Evolutionary conservation across 2,797 vertebrate genomes (phyloP).

Genomic region (Ctenopoma kingsleyae): DNA sequence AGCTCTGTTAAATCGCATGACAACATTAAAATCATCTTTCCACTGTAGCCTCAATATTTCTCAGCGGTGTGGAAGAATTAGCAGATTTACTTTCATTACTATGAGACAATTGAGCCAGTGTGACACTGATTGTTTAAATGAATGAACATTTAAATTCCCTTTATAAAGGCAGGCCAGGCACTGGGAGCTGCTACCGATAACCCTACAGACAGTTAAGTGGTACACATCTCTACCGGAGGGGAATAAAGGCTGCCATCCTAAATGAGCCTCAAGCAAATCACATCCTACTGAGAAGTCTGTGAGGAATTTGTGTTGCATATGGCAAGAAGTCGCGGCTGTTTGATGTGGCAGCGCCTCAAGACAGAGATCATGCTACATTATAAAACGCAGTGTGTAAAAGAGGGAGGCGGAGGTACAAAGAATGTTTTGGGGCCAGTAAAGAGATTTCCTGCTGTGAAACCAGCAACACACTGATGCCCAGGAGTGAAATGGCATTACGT

Average conservation of each 20-base stretch:
- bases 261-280: conserved; percentile 60
- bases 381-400: conserved; percentile 80
- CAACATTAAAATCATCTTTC: conserved; percentile 26
- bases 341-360: conserved; percentile 77
- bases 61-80: conserved; percentile 1
- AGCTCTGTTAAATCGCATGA: conserved; percentile 11
- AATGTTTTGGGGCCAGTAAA: conserved; percentile 74
- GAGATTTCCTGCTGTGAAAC: conserved; percentile 73
- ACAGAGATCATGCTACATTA: conserved; percentile 81
- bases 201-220: conserved; percentile 32
- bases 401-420: conserved; percentile 38
- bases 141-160: conserved; percentile 58
- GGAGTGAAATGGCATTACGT: conserved; percentile 44
- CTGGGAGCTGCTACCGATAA: conserved; percentile 21
- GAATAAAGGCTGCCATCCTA: conserved; percentile 43
- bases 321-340: conserved; percentile 63
- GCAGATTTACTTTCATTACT: conserved; percentile 30
- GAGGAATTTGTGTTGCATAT: conserved; percentile 71
- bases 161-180: conserved; percentile 51
- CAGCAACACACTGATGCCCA: conserved; percentile 58
- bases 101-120: conserved; percentile 27
- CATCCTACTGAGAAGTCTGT: conserved; percentile 54
- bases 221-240: conserved; percentile 38
- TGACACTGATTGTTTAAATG: conserved; percentile 54
- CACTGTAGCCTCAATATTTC: conserved; percentile 26